Conservation (phyloP, 2,888 invertebrate species). For the Gisinianus flammeolus region DNA sequence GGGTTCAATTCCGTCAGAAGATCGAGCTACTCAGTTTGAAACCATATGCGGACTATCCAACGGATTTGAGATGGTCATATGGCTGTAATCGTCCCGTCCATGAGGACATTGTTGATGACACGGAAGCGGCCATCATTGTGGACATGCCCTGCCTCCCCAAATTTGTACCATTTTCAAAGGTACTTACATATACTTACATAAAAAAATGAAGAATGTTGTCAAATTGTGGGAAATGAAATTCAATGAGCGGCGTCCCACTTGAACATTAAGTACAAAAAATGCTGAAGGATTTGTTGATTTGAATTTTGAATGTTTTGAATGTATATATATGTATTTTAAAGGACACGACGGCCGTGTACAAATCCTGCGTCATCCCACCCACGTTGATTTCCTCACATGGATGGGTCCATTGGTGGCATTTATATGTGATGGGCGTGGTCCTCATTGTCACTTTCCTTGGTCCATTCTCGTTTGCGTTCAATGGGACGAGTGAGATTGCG, state of each 20-base stretch:
- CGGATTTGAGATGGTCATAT: constrained; percentile 24
- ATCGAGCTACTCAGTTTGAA: constrained; percentile 8
- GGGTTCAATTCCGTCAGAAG: constrained; percentile 38
- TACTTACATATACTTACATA: background rate
- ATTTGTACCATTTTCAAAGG: constrained; percentile 38
- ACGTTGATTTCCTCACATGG: constrained; percentile 43
- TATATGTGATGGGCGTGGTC: constrained; percentile 40
- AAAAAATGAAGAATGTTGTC: no score
- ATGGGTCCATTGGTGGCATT: constrained; percentile 49
- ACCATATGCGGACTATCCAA: constrained; percentile 25
- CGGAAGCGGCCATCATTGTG: constrained; percentile 47
- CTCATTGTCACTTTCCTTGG: constrained; percentile 39
- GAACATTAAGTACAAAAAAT: no score
- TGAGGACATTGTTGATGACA: constrained; percentile 56
- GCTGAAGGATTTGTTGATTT: background rate
- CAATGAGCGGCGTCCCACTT: no score
- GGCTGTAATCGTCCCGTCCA: constrained; percentile 44
- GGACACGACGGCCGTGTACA: constrained; percentile 50
- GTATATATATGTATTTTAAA: constrained; percentile 25
- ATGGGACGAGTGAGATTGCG: background rate
- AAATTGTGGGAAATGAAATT: no score
- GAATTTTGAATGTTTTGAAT: constrained; percentile 14
- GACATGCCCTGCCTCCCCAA: constrained; percentile 45
- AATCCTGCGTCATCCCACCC: constrained; percentile 48
- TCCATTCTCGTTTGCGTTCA: constrained; percentile 10